These are phyloP conservation scores for Callocephalon fimbriatum DNA, from an alignment of 2,113 vertebrate species.

Conservation along the genomic window DNA sequence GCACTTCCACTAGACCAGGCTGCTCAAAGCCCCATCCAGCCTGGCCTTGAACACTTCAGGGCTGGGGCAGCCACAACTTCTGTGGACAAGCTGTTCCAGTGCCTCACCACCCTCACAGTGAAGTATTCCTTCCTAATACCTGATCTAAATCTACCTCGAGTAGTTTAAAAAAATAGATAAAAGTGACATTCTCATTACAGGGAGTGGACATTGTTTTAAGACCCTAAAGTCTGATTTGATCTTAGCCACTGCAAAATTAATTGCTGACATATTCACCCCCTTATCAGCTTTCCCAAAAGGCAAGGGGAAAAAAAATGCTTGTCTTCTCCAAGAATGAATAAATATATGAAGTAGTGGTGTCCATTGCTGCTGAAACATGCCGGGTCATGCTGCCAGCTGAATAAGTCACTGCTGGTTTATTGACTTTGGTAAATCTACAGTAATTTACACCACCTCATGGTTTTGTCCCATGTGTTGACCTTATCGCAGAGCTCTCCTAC, in stretches of 20 bases:
- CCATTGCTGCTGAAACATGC: not conserved
- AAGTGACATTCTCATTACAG: not conserved
- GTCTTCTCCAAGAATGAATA: not conserved
- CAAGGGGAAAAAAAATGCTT: not conserved
- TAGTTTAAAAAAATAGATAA: not conserved
- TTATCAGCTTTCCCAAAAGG: not conserved
- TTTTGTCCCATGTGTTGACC: not conserved
- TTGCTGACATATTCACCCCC: not conserved
- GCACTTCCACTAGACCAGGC: not conserved
- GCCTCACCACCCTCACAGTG: not conserved
- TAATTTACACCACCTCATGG: not conserved
- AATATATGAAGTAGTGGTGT: not conserved
- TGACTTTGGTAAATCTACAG: not conserved
- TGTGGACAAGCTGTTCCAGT: not conserved
- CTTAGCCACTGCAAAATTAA: not conserved
- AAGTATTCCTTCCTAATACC: not conserved
- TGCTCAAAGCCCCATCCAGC: not conserved
- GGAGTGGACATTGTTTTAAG: not conserved
- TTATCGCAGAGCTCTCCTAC: not conserved
- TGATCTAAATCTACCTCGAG: not conserved
- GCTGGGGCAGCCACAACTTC: not conserved
- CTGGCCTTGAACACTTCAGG: not conserved
- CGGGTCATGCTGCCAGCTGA: not conserved
- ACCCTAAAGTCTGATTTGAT: not conserved
- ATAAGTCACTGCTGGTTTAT: not conserved